These are phyloP conservation scores for Calliphora vicina DNA, from an alignment of 1,140 invertebrate genomes.

Conservation along the genomic window DNA sequence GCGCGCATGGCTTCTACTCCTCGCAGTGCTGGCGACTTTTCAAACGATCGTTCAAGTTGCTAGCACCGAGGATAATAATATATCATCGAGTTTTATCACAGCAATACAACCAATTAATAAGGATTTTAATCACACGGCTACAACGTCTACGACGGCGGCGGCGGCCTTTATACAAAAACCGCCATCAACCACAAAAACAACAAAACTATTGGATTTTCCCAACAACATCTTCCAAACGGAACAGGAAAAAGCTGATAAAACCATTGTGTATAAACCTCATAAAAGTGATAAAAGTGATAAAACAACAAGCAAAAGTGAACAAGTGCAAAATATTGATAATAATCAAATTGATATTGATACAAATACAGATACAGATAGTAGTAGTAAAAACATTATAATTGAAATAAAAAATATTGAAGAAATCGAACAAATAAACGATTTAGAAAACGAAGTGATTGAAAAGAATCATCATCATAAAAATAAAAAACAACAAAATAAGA, in stretches of 20 bases:
- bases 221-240: background rate
- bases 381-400: slow-evolving; percentile 51
- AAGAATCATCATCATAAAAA: slow-evolving; percentile 3
- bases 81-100: slow-evolving; percentile 59
- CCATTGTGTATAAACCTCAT: slow-evolving; percentile 37
- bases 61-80: slow-evolving; percentile 60
- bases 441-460: background rate
- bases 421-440: slow-evolving; percentile 24
- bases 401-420: slow-evolving; percentile 45
- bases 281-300: slow-evolving; percentile 32
- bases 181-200: background rate
- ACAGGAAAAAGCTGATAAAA: slow-evolving; percentile 21
- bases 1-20: slow-evolving; percentile 65
- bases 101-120: slow-evolving; percentile 52
- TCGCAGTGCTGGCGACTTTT: slow-evolving; percentile 64
- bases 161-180: slow-evolving; percentile 11
- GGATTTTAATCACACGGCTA: slow-evolving; percentile 37
- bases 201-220: slow-evolving; percentile 18
- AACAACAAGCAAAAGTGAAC: background rate
- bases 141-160: background rate
- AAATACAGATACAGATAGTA: no score
- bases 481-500: slow-evolving; percentile 25
- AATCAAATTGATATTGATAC: slow-evolving; percentile 41
- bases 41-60: slow-evolving; percentile 61
- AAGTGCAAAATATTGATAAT: slow-evolving; percentile 32